Evolutionary conservation across 2,888 invertebrate genomes (phyloP), one percentile per base, ranked within the genome.

Genomic region (Fissipunctia ypsillon): DNA sequence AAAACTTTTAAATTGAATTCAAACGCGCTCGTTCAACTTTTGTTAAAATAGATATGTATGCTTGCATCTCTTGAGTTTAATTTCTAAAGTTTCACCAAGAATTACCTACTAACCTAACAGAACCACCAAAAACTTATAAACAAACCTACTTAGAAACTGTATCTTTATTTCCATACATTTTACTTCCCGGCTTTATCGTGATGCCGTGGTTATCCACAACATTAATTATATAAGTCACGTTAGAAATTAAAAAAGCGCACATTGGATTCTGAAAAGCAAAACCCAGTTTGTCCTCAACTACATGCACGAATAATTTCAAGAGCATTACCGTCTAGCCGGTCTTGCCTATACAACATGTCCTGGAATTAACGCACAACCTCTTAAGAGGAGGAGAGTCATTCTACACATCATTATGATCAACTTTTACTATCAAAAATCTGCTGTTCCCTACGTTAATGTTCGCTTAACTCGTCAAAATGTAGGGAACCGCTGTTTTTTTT

Each of bases 1-100:
- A 43, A 72, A 60, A 54, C 5, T 72, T 71, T 56, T n/a, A 54
- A 65, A 65, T 79, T 72, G 9, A 43, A 61, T 38, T 61, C 25
- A 16, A 50, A 38, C 54, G 22, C 38, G 41, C 19, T 48, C 25
- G 43, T 64, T 16, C 14, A 78, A 35, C 19, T 69, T 76, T 48
- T 69, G 38, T 22, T 41, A 28, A 38, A 50, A 31, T n/a, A 75
- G 14, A 16, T 10, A 41, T 22, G n/a, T n/a, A 16, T 56, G 9
- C 50, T 48, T 41, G 43, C n/a, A 74, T 50, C 28, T 59, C 12
- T n/a, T n/a, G 14, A 28, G n/a, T 38, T 54, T 76, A 25, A 43
- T 65, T 76, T 9, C 4, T 48, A 41, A 31, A n/a, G n/a, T 56
- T 54, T 28, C 16, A 70, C 16, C 7, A 43, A 35, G 22, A 54